Evolutionary conservation across 2,797 vertebrate genomes (phyloP).

Genomic region (Leuciscus waleckii): DNA sequence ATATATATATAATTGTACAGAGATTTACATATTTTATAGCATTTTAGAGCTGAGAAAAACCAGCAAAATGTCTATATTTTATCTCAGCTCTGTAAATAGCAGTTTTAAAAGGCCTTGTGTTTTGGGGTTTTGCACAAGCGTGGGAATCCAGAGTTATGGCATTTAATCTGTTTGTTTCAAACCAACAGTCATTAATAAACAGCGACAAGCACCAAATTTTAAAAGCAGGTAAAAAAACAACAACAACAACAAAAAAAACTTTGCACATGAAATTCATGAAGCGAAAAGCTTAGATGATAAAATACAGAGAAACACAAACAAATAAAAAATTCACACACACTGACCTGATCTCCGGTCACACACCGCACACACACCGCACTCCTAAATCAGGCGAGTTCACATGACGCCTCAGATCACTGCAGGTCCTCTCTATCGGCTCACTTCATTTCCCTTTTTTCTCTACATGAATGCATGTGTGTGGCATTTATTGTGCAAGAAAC

Average conservation of each 20-base stretch:
- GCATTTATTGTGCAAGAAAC: neutral
- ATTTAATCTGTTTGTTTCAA: neutral
- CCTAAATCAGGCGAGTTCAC: neutral
- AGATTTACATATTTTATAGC: neutral
- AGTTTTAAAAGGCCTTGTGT: neutral
- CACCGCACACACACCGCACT: slow-evolving; percentile 3
- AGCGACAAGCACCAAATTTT: neutral
- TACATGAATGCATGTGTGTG: neutral
- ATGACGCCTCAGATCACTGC: neutral
- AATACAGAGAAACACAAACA: neutral
- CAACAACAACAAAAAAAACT: neutral
- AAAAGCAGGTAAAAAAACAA: neutral
- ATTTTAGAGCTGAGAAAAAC: neutral
- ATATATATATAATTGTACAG: neutral
- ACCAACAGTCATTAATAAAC: neutral
- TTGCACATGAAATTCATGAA: neutral
- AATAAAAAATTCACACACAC: neutral
- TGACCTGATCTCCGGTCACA: slow-evolving; percentile 19
- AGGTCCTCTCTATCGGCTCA: neutral
- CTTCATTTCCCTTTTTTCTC: slow-evolving; percentile 24
- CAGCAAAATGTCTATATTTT: slow-evolving; percentile 41
- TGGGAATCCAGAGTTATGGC: neutral
- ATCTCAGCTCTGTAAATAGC: neutral
- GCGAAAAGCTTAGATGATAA: neutral
- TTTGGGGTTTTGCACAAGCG: neutral